These are phyloP conservation scores for Eudyptes chrysolophus DNA, from an alignment of 2,113 vertebrate genomes.

Conservation along the genomic window DNA sequence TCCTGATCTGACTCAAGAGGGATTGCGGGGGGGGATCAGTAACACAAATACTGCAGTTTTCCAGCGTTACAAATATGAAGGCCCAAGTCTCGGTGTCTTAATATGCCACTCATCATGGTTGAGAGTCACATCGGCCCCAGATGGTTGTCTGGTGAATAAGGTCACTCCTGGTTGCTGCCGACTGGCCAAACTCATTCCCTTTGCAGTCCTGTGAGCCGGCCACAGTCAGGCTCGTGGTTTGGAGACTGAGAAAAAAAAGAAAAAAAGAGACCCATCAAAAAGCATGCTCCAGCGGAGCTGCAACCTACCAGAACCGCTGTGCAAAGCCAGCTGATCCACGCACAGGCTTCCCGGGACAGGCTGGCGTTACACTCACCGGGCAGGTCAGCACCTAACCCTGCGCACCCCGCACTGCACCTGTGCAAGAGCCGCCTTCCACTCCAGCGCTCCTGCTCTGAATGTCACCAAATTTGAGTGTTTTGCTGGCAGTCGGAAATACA, in stretches of 20 bases:
- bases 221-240: neutral
- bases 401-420: accelerated
- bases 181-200: neutral
- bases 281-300: neutral
- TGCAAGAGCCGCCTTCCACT: accelerated
- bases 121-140: neutral
- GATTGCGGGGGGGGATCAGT: neutral
- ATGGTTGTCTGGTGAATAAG: neutral
- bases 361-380: accelerated
- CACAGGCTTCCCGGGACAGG: accelerated
- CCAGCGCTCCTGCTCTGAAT: neutral
- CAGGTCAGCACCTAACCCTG: neutral
- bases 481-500: neutral
- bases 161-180: neutral
- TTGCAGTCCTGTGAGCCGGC: accelerated
- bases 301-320: accelerated
- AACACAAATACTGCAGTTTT: neutral
- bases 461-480: neutral
- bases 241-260: neutral
- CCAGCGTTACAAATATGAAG: neutral
- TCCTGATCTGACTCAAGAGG: neutral
- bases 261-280: neutral
- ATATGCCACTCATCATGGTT: accelerated
- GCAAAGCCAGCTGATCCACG: neutral
- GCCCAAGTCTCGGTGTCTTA: neutral